A percentile compares a stretch with the other conserved stretches of the same genome.
Conservation (phyloP, 2,797 vertebrate species). For the Cossypha dichroa region DNA sequence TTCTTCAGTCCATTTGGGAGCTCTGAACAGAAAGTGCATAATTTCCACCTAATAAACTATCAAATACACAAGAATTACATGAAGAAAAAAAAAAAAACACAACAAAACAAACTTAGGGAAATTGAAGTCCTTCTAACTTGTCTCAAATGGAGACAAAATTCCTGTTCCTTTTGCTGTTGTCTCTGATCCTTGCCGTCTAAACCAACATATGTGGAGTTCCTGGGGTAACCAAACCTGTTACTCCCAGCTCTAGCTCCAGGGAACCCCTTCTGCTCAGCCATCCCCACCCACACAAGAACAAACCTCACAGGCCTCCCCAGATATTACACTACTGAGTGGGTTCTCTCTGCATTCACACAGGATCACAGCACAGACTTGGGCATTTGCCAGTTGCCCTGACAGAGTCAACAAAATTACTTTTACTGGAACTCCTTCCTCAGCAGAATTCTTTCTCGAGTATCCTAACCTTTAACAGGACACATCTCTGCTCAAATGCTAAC, state of each 20-base stretch:
- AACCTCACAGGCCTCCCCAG: not conserved
- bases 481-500: not conserved
- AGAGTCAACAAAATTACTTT: not conserved
- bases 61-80: not conserved
- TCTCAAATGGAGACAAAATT: not conserved
- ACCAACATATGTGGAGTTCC: rapidly evolving
- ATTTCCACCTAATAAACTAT: not conserved
- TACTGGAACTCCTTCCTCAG: constrained; percentile 19
- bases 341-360: not conserved
- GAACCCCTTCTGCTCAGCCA: not conserved
- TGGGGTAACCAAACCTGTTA: not conserved
- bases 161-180: not conserved
- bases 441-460: not conserved
- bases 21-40: not conserved
- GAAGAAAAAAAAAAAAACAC: not conserved
- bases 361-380: rapidly evolving
- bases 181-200: not conserved
- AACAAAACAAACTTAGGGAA: not conserved
- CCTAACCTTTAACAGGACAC: not conserved
- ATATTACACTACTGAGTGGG: rapidly evolving
- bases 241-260: not conserved
- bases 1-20: not conserved
- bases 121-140: not conserved
- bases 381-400: not conserved
- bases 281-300: not conserved